These are phyloP conservation scores for Pectinophora gossypiella DNA, from an alignment of 1,140 invertebrate genomes.

Conservation along the genomic window DNA sequence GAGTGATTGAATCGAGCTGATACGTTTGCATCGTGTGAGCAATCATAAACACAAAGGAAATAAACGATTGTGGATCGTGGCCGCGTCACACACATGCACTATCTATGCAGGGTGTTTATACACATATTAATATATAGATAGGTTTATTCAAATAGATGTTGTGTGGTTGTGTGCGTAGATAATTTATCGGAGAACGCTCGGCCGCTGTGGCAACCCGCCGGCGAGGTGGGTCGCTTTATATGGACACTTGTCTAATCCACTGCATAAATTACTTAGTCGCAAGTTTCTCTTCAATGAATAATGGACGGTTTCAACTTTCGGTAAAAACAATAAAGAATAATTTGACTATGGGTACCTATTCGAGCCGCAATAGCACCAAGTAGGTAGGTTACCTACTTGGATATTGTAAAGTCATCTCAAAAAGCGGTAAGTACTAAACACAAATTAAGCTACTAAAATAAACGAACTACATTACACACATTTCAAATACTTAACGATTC, in stretches of 20 bases:
- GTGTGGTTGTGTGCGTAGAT: constrained; percentile 41
- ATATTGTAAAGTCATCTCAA: no score
- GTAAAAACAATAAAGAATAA: constrained; percentile 48
- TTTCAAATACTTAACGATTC: no score
- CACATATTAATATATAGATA: neutral
- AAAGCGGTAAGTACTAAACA: no score
- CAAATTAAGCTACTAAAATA: no score
- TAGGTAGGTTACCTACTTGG: no score
- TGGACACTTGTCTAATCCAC: constrained; percentile 60
- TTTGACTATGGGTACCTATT: constrained; percentile 38
- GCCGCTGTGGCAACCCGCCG: constrained; percentile 21
- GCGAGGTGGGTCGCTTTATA: constrained; percentile 57
- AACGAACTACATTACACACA: no score
- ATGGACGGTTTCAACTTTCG: constrained; percentile 31
- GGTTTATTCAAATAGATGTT: constrained; percentile 2
- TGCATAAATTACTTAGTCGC: constrained; percentile 55
- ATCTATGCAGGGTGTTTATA: constrained; percentile 4
- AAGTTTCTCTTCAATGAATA: constrained; percentile 64
- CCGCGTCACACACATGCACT: constrained; percentile 14
- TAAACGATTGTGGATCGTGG: constrained; percentile 14
- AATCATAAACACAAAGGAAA: constrained; percentile 27
- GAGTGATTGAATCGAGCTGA: constrained; percentile 20
- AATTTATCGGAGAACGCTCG: constrained; percentile 52
- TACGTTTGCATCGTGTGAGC: constrained; percentile 20
- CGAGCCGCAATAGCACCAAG: no score